Percentiles rank a stretch among this genome's conserved stretches.
Evolutionary conservation across 2,888 invertebrate species (phyloP).

Genomic region (Zele albiditarsus): DNA sequence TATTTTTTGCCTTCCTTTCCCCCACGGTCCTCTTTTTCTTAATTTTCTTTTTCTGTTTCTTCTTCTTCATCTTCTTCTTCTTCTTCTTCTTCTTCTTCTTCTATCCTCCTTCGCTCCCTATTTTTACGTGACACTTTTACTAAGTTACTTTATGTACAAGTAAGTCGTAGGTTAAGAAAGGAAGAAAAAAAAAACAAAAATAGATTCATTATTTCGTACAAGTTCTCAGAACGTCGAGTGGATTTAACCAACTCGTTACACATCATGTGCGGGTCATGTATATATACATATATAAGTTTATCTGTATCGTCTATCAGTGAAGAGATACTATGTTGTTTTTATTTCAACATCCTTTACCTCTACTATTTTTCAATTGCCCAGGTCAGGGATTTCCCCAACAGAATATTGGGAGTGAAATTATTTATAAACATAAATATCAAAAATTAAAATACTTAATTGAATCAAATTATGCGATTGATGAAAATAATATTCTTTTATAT

Average conservation of each 20-base stretch:
- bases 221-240: not conserved
- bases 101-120: constrained; percentile 5
- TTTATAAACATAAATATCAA: no score
- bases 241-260: not conserved
- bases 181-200: not conserved
- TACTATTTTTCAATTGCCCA: not conserved
- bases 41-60: constrained; percentile 24
- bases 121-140: constrained; percentile 13
- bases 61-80: constrained; percentile 26
- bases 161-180: not conserved
- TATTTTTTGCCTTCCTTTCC: constrained; percentile 21
- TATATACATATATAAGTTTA: not conserved
- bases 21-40: not conserved
- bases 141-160: constrained; percentile 3
- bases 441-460: no score
- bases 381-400: not conserved
- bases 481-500: no score
- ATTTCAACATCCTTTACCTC: not conserved
- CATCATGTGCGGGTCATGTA: not conserved
- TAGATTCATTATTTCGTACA: constrained; percentile 5
- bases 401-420: no score
- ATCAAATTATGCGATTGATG: no score
- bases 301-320: not conserved
- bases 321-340: not conserved
- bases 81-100: constrained; percentile 14